Evolutionary conservation across 2,113 vertebrate genomes (phyloP).

Genomic region (Malurus melanocephalus): DNA sequence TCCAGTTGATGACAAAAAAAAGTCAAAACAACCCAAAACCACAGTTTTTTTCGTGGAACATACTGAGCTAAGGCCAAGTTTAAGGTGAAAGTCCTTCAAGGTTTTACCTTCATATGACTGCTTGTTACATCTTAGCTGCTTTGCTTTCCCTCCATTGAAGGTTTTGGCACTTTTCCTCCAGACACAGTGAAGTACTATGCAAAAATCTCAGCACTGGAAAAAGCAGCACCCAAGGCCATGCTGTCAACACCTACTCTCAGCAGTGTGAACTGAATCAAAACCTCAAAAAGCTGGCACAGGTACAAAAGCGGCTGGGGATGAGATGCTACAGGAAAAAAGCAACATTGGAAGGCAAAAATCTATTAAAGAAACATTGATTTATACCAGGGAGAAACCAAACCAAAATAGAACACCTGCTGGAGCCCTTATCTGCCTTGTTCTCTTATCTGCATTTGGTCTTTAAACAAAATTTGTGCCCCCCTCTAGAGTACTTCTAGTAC

Average conservation of each 20-base stretch:
- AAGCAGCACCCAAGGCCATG: background rate
- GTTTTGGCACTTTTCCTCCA: background rate
- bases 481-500: background rate
- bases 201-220: background rate
- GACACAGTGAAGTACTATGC: background rate
- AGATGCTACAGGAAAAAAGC: background rate
- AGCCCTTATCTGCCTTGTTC: background rate
- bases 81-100: background rate
- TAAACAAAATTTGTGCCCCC: background rate
- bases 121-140: background rate
- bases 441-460: background rate
- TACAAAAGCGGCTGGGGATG: background rate
- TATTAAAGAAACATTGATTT: background rate
- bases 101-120: background rate
- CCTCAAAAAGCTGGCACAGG: background rate
- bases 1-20: background rate
- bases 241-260: background rate
- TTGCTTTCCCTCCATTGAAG: background rate
- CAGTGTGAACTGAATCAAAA: background rate
- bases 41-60: background rate
- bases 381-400: background rate
- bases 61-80: background rate
- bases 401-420: background rate
- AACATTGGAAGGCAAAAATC: background rate
- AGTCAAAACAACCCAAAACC: rapidly evolving